Evolutionary conservation across 2,888 invertebrate species (phyloP), one percentile per base, ranked within the genome.

Genomic region (Leptopilina syphax): DNA sequence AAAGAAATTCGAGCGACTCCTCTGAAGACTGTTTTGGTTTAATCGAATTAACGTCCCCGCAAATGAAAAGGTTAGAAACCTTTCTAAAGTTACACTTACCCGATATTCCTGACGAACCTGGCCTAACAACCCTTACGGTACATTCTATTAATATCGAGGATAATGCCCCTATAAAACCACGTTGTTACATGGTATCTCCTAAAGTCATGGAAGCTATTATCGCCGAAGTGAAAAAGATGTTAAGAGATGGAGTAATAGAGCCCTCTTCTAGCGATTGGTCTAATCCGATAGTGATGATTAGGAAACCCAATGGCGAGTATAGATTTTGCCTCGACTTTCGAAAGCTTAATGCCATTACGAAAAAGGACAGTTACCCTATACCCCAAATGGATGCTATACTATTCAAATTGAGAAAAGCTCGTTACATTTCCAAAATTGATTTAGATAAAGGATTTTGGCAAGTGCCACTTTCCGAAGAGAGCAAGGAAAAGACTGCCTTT

Each of bases 221-320:
- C 10, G 66, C 2, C 0, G 82, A 84, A 47, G 77, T 84, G 0
- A 79, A 83, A 1, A 73, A 78, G 9, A 77, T 84, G 81, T 47
- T 82, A 7, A 18, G 8, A 8, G 73, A 60, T 3, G 82, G 78
- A 1, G 65, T 86, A 0, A 82, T 84, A 4, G 84, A 85, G 44
- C 83, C 83, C 0, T 84, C 84, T 0, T 65, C 68, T 4, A 86
- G 84, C 34, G 80, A 80, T 4, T 85, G 85, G 86, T 70, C 82
- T 0, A 82, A 78, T 3, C 83, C 82, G 4, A 76, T 84, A 3
- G 80, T 85, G 0, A 83, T 85, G 77, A 80, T 84, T 0, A 78
- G 73, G 9, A 85, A 85, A 13, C 81, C 81, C 0, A 13, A 66
- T 66, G 41, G 60, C 6, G 60, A 60, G n/a, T 60, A 60, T 18